Conservation (phyloP, 2,113 vertebrate species). For the Chitala chitala region DNA sequence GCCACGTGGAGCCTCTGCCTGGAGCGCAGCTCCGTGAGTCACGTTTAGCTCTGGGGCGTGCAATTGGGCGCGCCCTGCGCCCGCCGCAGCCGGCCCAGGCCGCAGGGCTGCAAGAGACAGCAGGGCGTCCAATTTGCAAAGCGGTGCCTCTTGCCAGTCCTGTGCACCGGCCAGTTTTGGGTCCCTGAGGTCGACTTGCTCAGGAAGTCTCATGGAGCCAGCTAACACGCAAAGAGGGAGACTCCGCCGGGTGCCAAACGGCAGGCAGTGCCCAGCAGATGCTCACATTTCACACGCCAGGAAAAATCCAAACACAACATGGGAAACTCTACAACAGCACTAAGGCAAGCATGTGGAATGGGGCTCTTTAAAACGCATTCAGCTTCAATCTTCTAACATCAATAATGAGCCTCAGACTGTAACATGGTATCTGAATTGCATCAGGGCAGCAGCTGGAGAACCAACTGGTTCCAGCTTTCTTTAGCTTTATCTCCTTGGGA, state of each 20-base stretch:
- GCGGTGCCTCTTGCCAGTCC: background rate
- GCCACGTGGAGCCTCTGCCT: background rate
- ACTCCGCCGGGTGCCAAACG: background rate
- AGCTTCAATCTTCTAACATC: no score
- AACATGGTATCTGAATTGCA: no score
- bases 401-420: no score
- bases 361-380: no score
- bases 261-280: background rate
- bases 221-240: background rate
- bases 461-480: no score
- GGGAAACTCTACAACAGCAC: background rate
- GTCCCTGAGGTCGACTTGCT: background rate
- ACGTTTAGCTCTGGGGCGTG: constrained; percentile 5
- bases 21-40: background rate
- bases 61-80: no score
- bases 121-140: no score
- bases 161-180: background rate
- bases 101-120: no score
- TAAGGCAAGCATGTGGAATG: no score
- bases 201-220: background rate
- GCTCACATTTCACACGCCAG: background rate
- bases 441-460: no score
- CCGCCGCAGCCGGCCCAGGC: no score
- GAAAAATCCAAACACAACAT: background rate
- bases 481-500: no score